phyloP scores from a whole-genome alignment of 2,888 invertebrate species.

The Hesperia comma region DNA sequence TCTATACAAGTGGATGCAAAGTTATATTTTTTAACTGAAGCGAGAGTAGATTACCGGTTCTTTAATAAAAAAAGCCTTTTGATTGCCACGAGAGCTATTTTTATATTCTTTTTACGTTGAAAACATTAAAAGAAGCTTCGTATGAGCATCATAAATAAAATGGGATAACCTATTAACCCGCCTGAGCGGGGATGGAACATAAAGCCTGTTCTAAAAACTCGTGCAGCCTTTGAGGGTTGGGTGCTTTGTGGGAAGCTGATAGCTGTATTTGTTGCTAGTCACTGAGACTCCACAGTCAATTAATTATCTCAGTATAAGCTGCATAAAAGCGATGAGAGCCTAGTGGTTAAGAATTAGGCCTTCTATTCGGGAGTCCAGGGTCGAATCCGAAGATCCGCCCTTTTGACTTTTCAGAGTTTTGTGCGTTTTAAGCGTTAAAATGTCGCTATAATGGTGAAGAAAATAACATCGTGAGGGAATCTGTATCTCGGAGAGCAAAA shows the following conservation, averaged over 20 bases:
- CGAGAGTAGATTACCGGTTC: too few relatives aligned
- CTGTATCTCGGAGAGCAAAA: too few relatives aligned
- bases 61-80: not conserved
- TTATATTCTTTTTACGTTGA: constrained; percentile 2
- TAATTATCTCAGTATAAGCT: not conserved
- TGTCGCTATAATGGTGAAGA: too few relatives aligned
- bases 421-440: too few relatives aligned
- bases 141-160: constrained; percentile 22
- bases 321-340: too few relatives aligned
- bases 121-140: constrained; percentile 20
- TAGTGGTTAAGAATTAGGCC: too few relatives aligned
- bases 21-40: too few relatives aligned
- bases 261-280: constrained; percentile 12
- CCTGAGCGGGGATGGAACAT: constrained; percentile 15
- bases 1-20: too few relatives aligned
- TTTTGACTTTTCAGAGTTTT: too few relatives aligned
- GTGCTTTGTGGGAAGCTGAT: constrained; percentile 11
- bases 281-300: not conserved
- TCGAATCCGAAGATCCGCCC: too few relatives aligned
- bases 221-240: constrained; percentile 16
- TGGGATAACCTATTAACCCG: constrained; percentile 32
- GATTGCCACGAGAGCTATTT: not conserved
- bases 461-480: too few relatives aligned
- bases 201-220: constrained; percentile 30
- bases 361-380: too few relatives aligned